These are phyloP conservation scores for Jaculus jaculus DNA, from an alignment of 2,113 vertebrate species.

Conservation along the genomic window DNA sequence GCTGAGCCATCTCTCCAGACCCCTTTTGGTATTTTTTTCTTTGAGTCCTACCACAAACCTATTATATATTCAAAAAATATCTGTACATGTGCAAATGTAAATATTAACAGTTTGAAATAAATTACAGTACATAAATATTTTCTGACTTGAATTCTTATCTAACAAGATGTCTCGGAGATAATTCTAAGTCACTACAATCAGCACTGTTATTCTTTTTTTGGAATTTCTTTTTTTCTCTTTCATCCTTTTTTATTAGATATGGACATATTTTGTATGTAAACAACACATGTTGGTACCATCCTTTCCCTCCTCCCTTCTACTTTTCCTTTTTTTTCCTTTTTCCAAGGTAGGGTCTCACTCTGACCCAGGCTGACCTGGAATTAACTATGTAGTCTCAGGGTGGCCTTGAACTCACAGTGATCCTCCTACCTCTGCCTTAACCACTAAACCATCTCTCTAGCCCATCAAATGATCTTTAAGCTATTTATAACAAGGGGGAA, in stretches of 20 bases:
- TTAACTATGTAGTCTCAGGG: too few relatives aligned
- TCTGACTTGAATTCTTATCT: background rate
- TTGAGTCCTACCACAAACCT: background rate
- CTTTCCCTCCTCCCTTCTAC: too few relatives aligned
- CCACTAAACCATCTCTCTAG: too few relatives aligned
- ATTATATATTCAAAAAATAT: background rate
- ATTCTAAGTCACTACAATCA: background rate
- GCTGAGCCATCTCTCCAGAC: too few relatives aligned
- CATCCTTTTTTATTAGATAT: too few relatives aligned
- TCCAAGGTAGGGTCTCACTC: too few relatives aligned
- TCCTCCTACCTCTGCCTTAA: background rate
- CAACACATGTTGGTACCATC: too few relatives aligned
- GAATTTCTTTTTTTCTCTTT: too few relatives aligned
- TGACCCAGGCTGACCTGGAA: too few relatives aligned
- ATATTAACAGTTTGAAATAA: slow-evolving; percentile 9
- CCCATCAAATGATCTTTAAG: slow-evolving; percentile 13
- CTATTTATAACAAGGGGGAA: background rate
- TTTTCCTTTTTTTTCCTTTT: too few relatives aligned
- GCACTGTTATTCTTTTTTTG: background rate
- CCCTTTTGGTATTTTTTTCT: background rate
- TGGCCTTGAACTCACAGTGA: too few relatives aligned
- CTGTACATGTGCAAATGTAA: background rate
- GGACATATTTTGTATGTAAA: too few relatives aligned
- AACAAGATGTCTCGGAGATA: background rate
- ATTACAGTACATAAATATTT: background rate